phyloP scores from a whole-genome alignment of 1,140 invertebrate genomes.

The Macrobrachium rosenbergii region DNA sequence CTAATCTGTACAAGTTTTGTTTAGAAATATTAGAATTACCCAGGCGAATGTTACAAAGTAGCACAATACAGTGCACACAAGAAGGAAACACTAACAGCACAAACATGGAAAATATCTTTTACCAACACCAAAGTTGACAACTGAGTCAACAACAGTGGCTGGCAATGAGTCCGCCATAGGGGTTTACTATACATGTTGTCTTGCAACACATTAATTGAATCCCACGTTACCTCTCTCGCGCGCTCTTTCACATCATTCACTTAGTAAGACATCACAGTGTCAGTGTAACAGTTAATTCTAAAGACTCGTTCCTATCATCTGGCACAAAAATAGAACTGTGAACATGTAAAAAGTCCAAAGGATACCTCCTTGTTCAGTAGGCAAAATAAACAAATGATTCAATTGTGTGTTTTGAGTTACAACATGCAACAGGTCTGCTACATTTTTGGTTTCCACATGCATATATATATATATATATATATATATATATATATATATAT shows the following conservation, averaged over 20 bases:
- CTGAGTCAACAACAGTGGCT: slow-evolving; percentile 44
- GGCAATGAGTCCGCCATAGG: slow-evolving; percentile 60
- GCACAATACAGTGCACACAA: slow-evolving; percentile 54
- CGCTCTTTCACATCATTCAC: slow-evolving; percentile 21
- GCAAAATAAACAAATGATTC: slow-evolving; percentile 25
- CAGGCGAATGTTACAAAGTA: background rate
- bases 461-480: slow-evolving; percentile 13
- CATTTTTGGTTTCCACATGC: slow-evolving; percentile 13
- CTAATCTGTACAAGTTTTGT: slow-evolving; percentile 17
- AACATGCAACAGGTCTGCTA: slow-evolving; percentile 41
- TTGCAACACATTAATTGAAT: slow-evolving; percentile 56
- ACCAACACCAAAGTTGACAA: slow-evolving; percentile 53
- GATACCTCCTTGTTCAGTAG: slow-evolving; percentile 28
- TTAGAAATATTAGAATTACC: too few species aligned
- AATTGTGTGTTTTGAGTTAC: slow-evolving; percentile 39
- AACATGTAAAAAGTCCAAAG: slow-evolving; percentile 55
- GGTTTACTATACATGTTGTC: slow-evolving; percentile 62
- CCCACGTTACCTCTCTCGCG: slow-evolving; percentile 29
- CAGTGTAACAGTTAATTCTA: slow-evolving; percentile 51
- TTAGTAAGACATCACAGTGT: slow-evolving; percentile 56
- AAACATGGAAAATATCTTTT: slow-evolving; percentile 49
- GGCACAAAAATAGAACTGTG: slow-evolving; percentile 58
- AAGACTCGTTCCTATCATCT: slow-evolving; percentile 48
- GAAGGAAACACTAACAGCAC: slow-evolving; percentile 52
- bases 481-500: too few species aligned